phyloP scores from a whole-genome alignment of 2,113 vertebrate species.

The Heterotilapia buettikoferi region DNA sequence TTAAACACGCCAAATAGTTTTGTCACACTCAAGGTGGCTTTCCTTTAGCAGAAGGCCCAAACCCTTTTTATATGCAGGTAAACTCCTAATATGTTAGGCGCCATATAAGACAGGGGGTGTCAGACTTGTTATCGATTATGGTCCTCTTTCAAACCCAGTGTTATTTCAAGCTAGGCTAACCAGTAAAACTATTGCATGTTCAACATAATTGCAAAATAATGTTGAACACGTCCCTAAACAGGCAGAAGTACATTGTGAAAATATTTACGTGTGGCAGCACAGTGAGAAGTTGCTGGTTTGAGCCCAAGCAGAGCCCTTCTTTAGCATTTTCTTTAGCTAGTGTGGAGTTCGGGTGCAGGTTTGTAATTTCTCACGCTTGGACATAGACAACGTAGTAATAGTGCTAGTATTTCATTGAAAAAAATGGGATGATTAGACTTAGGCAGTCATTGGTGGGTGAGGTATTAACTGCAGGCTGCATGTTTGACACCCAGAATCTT shows the following conservation, averaged over 20 bases:
- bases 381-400: background rate
- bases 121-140: background rate
- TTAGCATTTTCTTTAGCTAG: background rate
- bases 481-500: background rate
- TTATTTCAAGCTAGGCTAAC: background rate
- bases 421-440: background rate
- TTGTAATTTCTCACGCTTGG: background rate
- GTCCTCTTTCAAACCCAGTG: background rate
- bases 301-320: background rate
- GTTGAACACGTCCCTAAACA: rapidly evolving
- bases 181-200: background rate
- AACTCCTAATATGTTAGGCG: background rate
- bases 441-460: rapidly evolving
- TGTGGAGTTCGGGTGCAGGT: background rate
- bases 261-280: background rate
- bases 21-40: background rate
- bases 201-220: background rate
- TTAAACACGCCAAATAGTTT: background rate
- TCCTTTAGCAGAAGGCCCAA: background rate
- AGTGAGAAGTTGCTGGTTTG: background rate
- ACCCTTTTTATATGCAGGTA: background rate
- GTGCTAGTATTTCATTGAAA: background rate
- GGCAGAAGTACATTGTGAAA: background rate
- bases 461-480: background rate
- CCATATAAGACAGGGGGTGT: background rate